Evolutionary conservation across 1,140 invertebrate species (phyloP).

Genomic region (Cotesia glomerata): DNA sequence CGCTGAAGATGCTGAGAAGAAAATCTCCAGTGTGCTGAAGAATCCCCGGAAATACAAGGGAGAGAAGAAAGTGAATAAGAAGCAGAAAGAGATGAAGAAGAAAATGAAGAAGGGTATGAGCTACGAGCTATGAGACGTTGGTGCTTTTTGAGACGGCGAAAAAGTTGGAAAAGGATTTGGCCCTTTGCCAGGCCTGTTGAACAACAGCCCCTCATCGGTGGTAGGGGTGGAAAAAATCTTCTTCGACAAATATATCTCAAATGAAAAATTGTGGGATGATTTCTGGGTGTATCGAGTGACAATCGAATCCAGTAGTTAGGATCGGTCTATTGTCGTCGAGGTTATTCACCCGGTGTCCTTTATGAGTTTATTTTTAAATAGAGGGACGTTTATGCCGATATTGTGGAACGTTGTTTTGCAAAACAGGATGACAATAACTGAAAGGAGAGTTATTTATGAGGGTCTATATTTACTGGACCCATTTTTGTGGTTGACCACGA

Average conservation of each 20-base stretch:
- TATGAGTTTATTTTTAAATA: too few species aligned
- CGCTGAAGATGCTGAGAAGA: conserved; percentile 16
- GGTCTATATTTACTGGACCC: too few species aligned
- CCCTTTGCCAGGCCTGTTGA: conserved; percentile 52
- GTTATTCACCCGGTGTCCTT: neutral
- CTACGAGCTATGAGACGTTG: conserved; percentile 16
- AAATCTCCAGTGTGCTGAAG: conserved; percentile 18
- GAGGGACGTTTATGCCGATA: too few species aligned
- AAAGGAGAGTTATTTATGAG: too few species aligned
- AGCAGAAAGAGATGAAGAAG: neutral
- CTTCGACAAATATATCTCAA: conserved; percentile 29
- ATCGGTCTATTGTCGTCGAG: neutral
- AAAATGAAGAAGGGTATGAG: neutral
- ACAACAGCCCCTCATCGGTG: conserved; percentile 48
- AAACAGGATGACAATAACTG: too few species aligned
- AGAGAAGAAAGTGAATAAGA: neutral
- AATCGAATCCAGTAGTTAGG: too few species aligned
- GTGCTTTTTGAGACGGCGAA: conserved; percentile 17
- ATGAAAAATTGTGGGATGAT: conserved; percentile 32
- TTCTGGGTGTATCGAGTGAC: neutral
- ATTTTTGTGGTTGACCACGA: too few species aligned
- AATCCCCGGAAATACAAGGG: neutral
- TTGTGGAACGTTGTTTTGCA: too few species aligned
- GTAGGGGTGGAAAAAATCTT: too few species aligned
- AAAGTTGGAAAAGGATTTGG: conserved; percentile 38